Evolutionary conservation across 2,797 vertebrate genomes (phyloP), one percentile per base, ranked within the genome.

Genomic region (Cyclura pinguis): DNA sequence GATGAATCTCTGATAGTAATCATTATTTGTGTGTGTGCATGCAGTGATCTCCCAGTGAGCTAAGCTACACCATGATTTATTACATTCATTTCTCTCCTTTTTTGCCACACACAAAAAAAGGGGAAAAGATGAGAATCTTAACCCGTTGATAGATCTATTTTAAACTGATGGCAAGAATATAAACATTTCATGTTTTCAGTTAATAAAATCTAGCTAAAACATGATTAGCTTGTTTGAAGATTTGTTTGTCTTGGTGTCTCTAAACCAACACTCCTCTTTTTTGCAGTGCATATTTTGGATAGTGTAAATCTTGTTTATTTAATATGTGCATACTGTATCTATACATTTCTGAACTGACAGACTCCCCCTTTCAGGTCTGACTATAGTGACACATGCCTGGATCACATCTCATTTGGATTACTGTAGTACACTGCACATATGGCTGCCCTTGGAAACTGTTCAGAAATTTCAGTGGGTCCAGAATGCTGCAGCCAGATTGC

Each of bases 1-100:
- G 22, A 82, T 74, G 3, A 85, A 89, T 91, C 69, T 86, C n/a
- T 91, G 72, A 86, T 84, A 50, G 91, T 72, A 91, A 32, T 85
- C 82, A 72, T n/a, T 81, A 22, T 87, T 32, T 73, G 84, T 55
- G 38, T 20, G n/a, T 47, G 12, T 82, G 78, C 78, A 59, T 78
- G 59, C 42, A 84, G 80, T 82, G 55, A 57, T 59, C 47, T 55
- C 24, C 80, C 52, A 84, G 47, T 50, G 38, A 42, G 86, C 92
- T 84, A 67, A 50, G 52, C 57, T 88, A 78, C 13, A 47, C 76
- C 35, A 14, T 90, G 22, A 38, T 5, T 94, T 89, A 83, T 47
- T 12, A 86, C 29, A 35, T 0, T 0, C 85, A 85, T 0, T 80
- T 78, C 77, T 67, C 29, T 18, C n/a, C 32, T 81, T 22, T 59